Evolutionary conservation across 2,797 vertebrate genomes (phyloP).

Genomic region (Amazonetta brasiliensis): DNA sequence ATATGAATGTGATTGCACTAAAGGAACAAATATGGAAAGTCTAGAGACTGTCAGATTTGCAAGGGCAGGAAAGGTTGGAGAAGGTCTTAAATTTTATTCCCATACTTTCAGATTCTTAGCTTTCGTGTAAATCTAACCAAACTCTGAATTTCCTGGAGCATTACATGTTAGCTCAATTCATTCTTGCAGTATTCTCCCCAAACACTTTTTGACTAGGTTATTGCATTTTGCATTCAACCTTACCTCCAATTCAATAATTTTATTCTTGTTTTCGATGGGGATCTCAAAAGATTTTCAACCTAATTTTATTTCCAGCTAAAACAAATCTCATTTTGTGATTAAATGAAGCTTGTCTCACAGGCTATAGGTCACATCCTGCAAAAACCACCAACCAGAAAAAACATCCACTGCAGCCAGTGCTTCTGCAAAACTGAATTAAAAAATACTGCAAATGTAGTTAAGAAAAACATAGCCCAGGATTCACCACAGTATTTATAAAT

Average conservation of each 20-base stretch:
- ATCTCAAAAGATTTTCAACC: background rate
- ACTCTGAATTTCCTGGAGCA: background rate
- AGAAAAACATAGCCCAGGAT: background rate
- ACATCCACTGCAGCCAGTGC: accelerated
- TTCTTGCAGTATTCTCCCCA: background rate
- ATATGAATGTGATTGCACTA: background rate
- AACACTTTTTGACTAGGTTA: background rate
- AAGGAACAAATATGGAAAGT: background rate
- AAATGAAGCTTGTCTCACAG: background rate
- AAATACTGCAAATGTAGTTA: background rate
- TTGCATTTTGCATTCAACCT: background rate
- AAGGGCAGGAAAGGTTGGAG: background rate
- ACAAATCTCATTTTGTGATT: background rate
- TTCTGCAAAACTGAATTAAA: background rate
- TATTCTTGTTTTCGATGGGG: background rate
- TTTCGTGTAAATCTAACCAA: background rate
- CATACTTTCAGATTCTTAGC: background rate
- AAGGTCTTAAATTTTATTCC: background rate
- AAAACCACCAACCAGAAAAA: background rate
- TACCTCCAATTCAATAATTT: background rate
- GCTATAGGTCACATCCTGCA: background rate
- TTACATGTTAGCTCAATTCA: background rate
- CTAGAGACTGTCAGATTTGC: background rate
- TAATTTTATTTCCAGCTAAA: background rate
- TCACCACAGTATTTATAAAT: background rate